These are phyloP conservation scores for Phalacrocorax aristotelis DNA, from an alignment of 2,113 vertebrate genomes.

Conservation along the genomic window DNA sequence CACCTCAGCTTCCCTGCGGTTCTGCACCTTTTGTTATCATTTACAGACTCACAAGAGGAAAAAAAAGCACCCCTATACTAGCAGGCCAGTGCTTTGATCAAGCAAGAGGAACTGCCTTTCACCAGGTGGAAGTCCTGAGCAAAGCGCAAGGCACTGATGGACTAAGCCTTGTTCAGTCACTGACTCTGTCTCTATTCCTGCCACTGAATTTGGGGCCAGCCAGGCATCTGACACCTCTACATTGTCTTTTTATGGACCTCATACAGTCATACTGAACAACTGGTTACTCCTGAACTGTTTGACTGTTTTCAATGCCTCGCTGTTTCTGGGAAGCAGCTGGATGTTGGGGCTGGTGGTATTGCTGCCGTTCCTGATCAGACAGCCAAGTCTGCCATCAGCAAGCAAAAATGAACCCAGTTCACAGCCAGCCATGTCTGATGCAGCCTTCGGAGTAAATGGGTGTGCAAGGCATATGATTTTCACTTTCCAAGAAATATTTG, in stretches of 20 bases:
- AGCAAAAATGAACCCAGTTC: not conserved
- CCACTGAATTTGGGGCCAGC: not conserved
- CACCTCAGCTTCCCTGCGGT: not conserved
- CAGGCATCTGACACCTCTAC: not conserved
- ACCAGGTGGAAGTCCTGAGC: not conserved
- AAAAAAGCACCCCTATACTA: not conserved
- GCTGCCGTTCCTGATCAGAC: fast-evolving
- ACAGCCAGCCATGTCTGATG: not conserved
- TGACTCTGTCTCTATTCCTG: not conserved
- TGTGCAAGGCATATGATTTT: not conserved
- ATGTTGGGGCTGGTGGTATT: fast-evolving
- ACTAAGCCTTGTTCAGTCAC: not conserved
- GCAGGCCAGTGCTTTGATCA: not conserved
- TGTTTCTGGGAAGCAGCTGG: not conserved
- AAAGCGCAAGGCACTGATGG: not conserved
- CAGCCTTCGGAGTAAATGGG: not conserved
- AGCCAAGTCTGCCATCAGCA: not conserved
- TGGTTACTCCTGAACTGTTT: not conserved
- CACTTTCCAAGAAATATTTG: not conserved
- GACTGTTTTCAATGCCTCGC: not conserved
- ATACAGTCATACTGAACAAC: not conserved
- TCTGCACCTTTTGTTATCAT: not conserved
- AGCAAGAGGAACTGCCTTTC: not conserved
- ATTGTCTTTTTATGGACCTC: not conserved
- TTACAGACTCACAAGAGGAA: not conserved